Evolutionary conservation across 1,140 invertebrate species (phyloP).

Genomic region (Protaetia brevitarsis): DNA sequence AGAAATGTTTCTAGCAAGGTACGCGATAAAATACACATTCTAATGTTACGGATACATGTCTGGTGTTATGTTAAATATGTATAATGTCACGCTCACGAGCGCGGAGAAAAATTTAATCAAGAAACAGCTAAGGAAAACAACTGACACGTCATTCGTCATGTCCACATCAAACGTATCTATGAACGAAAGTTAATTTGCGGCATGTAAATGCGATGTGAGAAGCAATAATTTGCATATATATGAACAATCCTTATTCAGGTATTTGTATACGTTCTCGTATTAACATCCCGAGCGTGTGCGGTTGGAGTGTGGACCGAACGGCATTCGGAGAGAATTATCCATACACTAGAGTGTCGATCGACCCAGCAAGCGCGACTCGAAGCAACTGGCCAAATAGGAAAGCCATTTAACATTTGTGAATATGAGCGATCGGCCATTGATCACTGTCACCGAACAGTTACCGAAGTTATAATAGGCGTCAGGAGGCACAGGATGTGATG

Average conservation of each 20-base stretch:
- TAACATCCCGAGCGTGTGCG: not conserved
- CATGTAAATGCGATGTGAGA: conserved; percentile 24
- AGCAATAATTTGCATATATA: conserved; percentile 26
- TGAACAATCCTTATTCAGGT: conserved; percentile 26
- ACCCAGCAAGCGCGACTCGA: not conserved
- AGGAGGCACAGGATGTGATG: not conserved
- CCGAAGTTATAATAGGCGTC: not conserved
- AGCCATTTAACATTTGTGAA: conserved; percentile 23
- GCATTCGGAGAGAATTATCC: not conserved
- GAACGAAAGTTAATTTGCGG: conserved; percentile 24
- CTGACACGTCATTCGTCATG: conserved; percentile 25
- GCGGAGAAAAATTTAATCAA: not conserved
- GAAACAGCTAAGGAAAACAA: not conserved
- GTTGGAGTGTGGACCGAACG: not conserved
- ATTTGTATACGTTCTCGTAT: not conserved
- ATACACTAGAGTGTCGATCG: not conserved
- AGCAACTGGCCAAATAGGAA: conserved; percentile 9
- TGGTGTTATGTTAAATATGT: not conserved
- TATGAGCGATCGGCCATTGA: conserved; percentile 22
- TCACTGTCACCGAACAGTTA: conserved; percentile 21
- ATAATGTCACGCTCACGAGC: not conserved
- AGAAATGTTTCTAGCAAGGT: not conserved
- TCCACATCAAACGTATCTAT: conserved; percentile 17
- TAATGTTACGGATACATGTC: not conserved
- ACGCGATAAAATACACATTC: not conserved